Evolutionary conservation across 1,140 invertebrate species (phyloP).

Genomic region (Trichonephila inaurata): DNA sequence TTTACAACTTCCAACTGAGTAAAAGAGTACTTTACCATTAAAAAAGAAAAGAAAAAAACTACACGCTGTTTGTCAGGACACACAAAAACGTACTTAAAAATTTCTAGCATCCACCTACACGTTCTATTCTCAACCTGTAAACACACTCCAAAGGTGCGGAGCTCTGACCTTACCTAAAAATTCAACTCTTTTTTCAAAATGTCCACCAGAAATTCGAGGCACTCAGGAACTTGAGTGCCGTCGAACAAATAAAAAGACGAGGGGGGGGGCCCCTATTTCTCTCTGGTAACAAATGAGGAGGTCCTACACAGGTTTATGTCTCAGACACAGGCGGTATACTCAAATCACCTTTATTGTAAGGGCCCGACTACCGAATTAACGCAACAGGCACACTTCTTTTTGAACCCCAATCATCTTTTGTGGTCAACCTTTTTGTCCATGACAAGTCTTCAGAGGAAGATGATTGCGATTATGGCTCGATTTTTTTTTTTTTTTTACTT

Average conservation of each 20-base stretch:
- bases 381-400: background rate
- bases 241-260: background rate
- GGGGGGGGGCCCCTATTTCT: background rate
- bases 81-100: background rate
- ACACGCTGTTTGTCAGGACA: background rate
- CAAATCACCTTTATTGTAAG: conserved; percentile 4
- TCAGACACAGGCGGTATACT: background rate
- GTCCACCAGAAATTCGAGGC: background rate
- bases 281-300: background rate
- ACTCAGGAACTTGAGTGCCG: background rate
- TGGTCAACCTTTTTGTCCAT: conserved; percentile 37
- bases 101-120: background rate
- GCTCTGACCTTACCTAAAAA: background rate
- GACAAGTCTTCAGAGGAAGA: conserved; percentile 16
- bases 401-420: conserved; percentile 20
- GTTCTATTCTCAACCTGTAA: background rate
- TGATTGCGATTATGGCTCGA: conserved; percentile 1
- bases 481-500: background rate
- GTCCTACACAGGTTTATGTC: background rate
- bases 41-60: background rate
- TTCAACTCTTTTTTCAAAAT: background rate
- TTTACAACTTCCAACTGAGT: too few relatives aligned
- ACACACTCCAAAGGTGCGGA: background rate
- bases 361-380: conserved; percentile 30
- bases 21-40: too few relatives aligned